Evolutionary conservation across 2,888 invertebrate species (phyloP).

Genomic region (Lomographa bimaculata): DNA sequence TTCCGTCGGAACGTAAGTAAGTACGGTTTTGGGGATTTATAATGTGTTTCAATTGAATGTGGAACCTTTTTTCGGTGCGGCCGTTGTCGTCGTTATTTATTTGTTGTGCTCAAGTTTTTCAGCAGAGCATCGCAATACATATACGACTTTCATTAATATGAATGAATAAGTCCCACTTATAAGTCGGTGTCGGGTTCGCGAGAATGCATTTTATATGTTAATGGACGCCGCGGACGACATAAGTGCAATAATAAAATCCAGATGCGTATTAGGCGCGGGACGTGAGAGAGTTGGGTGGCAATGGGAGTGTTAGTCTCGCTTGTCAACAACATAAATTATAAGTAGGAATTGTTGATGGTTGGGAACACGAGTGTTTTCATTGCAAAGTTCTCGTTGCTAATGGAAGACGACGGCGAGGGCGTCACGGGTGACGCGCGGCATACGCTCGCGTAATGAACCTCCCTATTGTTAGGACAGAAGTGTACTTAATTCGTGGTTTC

Average conservation of each 20-base stretch:
- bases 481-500: slow-evolving; percentile 68
- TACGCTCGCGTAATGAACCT: slow-evolving; percentile 76
- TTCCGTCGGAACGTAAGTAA: slow-evolving; percentile 69
- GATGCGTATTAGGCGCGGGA: slow-evolving; percentile 54
- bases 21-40: slow-evolving; percentile 74
- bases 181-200: slow-evolving; percentile 24
- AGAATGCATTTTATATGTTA: slow-evolving; percentile 32
- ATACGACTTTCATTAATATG: slow-evolving; percentile 29
- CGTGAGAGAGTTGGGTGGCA: slow-evolving; percentile 47
- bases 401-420: slow-evolving; percentile 63
- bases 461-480: slow-evolving; percentile 72
- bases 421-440: slow-evolving; percentile 75
- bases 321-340: slow-evolving; percentile 77
- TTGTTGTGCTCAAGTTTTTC: slow-evolving; percentile 36
- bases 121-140: slow-evolving; percentile 16
- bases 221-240: slow-evolving; percentile 22
- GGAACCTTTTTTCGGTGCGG: slow-evolving; percentile 44
- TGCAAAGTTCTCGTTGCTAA: slow-evolving; percentile 68
- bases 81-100: slow-evolving; percentile 42
- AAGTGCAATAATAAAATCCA: slow-evolving; percentile 65
- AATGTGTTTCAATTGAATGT: slow-evolving; percentile 66
- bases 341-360: slow-evolving; percentile 72
- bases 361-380: slow-evolving; percentile 71
- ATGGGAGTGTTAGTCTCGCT: slow-evolving; percentile 64
- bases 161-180: slow-evolving; percentile 26